Base-by-base conservation (phyloP, 2,113 vertebrate genomes). In the Circaetus cinerascens region DNA sequence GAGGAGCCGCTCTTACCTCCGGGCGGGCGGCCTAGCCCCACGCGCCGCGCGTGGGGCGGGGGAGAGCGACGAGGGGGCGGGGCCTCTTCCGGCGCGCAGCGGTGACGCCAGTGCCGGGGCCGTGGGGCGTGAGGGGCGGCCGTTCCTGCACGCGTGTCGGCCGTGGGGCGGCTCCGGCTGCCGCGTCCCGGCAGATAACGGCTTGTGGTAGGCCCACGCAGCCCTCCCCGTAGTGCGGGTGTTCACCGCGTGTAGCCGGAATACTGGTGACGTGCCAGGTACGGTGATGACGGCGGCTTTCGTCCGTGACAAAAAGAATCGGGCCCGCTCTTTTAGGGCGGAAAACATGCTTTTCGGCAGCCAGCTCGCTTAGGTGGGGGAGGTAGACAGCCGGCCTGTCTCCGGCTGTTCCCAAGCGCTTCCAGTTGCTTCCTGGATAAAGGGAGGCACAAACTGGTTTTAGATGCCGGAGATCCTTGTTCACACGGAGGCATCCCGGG, bases 271-370 rank as follows among this genome's bases (percentile, higher is more conserved):
- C 27, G 18, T 51, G 26, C 3, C 20, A 3, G 7, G 5, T 4
- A 23, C 15, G 3, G 21, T 1, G 14, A 5, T 4, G 60, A 20
- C 43, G 3, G 75, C 10, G 6, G 0, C 15, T 41, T 25, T 21
- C 13, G 17, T 7, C 26, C 3, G 11, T 23, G 5, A 17, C 22
- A 3, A 1, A 16, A 13, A 27, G 30, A 17, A 22, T 2, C 8
- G 15, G 46, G n/a, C 46, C 19, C 10, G 11, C 64, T 38, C 10
- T n/a, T 81, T 12, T 9, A 19, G 56, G 76, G 30, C 41, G 26
- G 60, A 8, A 32, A n/a, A 13, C 4, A 0, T 1, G 13, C 6
- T 59, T 34, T 84, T 20, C 23, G 27, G 53, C 27, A 0, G 3
- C 15, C 43, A 5, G 29, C 38, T 18, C 2, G 5, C 13, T 26